These are phyloP conservation scores for Dicrostonyx torquatus DNA, from an alignment of 2,797 vertebrate genomes.

Conservation along the genomic window DNA sequence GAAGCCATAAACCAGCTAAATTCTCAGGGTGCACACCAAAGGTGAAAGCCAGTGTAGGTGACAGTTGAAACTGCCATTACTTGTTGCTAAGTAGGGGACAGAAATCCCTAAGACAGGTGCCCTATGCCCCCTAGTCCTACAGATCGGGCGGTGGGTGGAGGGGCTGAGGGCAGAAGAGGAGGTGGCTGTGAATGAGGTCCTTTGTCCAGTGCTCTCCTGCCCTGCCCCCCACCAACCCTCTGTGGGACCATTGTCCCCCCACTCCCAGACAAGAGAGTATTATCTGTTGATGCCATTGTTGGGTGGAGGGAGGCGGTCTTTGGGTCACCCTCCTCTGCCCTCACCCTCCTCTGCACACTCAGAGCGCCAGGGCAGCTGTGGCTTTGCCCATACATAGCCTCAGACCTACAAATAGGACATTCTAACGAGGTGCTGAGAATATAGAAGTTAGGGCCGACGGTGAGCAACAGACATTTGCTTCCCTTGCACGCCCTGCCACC, in stretches of 20 bases:
- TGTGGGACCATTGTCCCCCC: conserved; percentile 78
- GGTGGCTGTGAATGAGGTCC: conserved; percentile 68
- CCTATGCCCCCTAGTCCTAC: conserved; percentile 37
- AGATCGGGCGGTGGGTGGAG: background rate
- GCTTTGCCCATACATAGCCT: conserved; percentile 38
- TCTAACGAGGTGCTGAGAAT: conserved; percentile 17
- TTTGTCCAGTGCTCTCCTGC: conserved; percentile 67
- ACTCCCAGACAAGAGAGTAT: conserved; percentile 78
- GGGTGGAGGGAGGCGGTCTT: conserved; percentile 70
- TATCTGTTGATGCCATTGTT: conserved; percentile 76
- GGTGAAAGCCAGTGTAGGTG: background rate
- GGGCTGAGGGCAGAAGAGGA: conserved; percentile 59
- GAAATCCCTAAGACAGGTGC: conserved; percentile 53
- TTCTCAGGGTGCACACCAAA: background rate
- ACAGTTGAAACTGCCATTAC: background rate
- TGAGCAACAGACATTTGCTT: background rate
- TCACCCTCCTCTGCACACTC: conserved; percentile 16
- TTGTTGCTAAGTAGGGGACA: background rate
- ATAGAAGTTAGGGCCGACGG: background rate
- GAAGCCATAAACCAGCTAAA: fast-evolving
- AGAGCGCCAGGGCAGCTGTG: conserved; percentile 60
- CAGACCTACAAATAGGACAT: conserved; percentile 30
- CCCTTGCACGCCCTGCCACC: background rate
- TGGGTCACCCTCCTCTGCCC: conserved; percentile 57
- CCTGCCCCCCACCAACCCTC: conserved; percentile 71